A percentile compares a stretch with the other conserved stretches of the same genome.
These are phyloP conservation scores for Drosophila baimaii DNA, from an alignment of 1,140 invertebrate species.

Conservation along the genomic window DNA sequence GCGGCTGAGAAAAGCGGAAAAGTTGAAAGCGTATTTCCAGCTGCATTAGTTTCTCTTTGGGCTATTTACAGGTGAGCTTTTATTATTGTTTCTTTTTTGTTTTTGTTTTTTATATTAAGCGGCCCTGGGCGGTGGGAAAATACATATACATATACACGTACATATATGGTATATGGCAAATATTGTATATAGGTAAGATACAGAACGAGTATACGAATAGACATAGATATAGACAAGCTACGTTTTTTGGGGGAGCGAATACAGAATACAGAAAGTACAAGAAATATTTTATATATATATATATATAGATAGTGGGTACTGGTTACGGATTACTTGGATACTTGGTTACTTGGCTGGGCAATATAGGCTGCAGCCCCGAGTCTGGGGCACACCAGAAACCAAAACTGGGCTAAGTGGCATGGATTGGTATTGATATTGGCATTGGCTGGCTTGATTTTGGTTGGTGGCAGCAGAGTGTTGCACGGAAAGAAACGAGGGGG, in stretches of 20 bases:
- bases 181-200: constrained; percentile 4
- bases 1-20: constrained; percentile 15
- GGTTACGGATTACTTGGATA: constrained; percentile 15
- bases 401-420: constrained; percentile 37
- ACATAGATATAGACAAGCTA: constrained; percentile 42
- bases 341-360: not conserved
- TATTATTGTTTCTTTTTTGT: not conserved
- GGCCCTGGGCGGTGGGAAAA: constrained; percentile 29
- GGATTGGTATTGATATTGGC: constrained; percentile 23
- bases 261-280: constrained; percentile 30
- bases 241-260: constrained; percentile 20
- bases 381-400: constrained; percentile 40
- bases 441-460: constrained; percentile 43
- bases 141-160: constrained; percentile 3
- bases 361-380: too few relatives aligned
- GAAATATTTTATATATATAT: constrained; percentile 9
- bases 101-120: constrained; percentile 24
- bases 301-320: constrained; percentile 34
- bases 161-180: not conserved
- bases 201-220: constrained; percentile 32
- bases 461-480: constrained; percentile 28
- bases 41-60: constrained; percentile 17
- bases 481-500: constrained; percentile 29
- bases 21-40: constrained; percentile 35
- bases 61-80: constrained; percentile 34